Evolutionary conservation across 1,140 invertebrate genomes (phyloP).

Genomic region (Tenebrio molitor): DNA sequence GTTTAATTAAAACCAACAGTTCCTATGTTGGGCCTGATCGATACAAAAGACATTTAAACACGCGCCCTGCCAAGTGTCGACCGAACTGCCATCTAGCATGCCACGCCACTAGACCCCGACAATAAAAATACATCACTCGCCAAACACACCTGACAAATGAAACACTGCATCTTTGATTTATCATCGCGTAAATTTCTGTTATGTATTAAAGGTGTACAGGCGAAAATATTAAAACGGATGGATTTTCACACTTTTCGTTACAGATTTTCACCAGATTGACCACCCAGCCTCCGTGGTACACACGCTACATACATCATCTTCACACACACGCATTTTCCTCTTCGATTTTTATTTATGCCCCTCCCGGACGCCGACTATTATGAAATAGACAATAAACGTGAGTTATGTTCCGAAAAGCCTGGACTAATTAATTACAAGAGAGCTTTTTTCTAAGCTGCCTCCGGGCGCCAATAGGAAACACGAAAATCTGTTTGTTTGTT

Average conservation of each 20-base stretch:
- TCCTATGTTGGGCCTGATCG: constrained; percentile 53
- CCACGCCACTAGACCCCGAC: constrained; percentile 58
- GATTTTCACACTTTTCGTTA: constrained; percentile 39
- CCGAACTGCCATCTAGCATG: constrained; percentile 62
- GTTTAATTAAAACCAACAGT: constrained; percentile 57
- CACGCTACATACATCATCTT: constrained; percentile 51
- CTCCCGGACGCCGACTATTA: constrained; percentile 13
- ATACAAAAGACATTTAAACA: constrained; percentile 59
- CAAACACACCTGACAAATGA: constrained; percentile 65
- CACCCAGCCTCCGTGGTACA: constrained; percentile 48
- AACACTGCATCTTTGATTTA: constrained; percentile 65
- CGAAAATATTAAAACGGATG: constrained; percentile 60
- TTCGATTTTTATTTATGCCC: constrained; percentile 31
- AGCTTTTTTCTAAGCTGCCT: too few relatives aligned
- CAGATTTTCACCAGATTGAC: constrained; percentile 31
- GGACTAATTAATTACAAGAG: constrained; percentile 25
- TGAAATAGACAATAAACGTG: constrained; percentile 20
- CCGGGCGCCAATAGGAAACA: too few relatives aligned
- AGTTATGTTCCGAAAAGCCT: constrained; percentile 5
- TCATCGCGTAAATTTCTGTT: constrained; percentile 59
- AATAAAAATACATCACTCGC: constrained; percentile 65
- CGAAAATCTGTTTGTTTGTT: too few relatives aligned
- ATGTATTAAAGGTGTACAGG: constrained; percentile 61
- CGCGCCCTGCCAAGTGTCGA: constrained; percentile 51
- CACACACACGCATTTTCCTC: constrained; percentile 49